Evolutionary conservation across 2,797 vertebrate genomes (phyloP), one percentile per base, ranked within the genome.

Genomic region (Argyrosomus regius): DNA sequence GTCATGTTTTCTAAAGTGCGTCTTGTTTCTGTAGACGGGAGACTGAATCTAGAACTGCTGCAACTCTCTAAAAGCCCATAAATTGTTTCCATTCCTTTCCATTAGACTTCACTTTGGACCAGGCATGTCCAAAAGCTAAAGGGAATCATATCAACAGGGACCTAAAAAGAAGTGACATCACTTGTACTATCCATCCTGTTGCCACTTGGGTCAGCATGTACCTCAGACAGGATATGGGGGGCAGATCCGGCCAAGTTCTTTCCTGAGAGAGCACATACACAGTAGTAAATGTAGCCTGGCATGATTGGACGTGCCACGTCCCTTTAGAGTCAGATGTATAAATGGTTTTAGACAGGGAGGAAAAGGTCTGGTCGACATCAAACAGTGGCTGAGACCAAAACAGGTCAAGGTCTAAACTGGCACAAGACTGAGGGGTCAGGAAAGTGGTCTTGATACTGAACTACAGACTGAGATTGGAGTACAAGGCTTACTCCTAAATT

Each of bases 341-440:
- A 24, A 76, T 63, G 65, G 9, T 16, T 82, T 67, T 39, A 53
- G 46, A 84, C 68, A 31, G 69, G 73, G 66, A 41, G 74, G 62
- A 39, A 46, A 63, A 77, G 20, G 28, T 48, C 63, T 9, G 17
- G 57, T 65, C 46, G 14, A 48, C 59, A 39, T 82, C 68, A 75
- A 64, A 54, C 3, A 26, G 53, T 2, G 12, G 43, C 52, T 39
- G n/a, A 73, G 60, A 68, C 20, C 10, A 56, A 62, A 57, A 59
- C 52, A 35, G 39, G 48, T 60, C 17, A 10, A 41, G 13, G 46
- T 57, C 45, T 28, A 68, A 68, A 60, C 18, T 68, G 61, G 48
- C 26, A 64, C 56, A 6, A 28, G 31, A 31, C 49, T 1, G 13
- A 48, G 18, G 26, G 22, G 46, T 58, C 57, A 65, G 43, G 50